Conservation (phyloP, 2,888 invertebrate species). For the Oscheius sp. region DNA sequence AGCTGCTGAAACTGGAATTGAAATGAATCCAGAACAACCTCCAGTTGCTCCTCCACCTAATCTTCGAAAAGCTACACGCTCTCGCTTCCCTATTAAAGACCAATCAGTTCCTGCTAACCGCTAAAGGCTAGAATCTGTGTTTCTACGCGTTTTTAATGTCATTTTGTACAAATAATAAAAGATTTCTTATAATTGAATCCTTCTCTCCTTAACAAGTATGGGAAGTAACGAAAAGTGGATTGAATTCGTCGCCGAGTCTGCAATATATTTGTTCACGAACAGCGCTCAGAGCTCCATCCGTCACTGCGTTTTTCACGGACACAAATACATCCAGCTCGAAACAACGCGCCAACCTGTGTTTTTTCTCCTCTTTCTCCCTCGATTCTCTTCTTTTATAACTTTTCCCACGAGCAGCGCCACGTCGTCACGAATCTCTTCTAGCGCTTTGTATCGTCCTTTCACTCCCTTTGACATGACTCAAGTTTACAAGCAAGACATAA, state of each 20-base stretch:
- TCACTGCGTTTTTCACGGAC: slow-evolving; percentile 25
- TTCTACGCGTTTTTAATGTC: background rate
- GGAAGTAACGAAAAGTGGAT: slow-evolving; percentile 4
- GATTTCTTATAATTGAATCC: background rate
- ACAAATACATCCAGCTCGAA: slow-evolving; percentile 23
- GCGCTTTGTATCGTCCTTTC: background rate
- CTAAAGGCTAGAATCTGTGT: background rate
- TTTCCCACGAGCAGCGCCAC: background rate
- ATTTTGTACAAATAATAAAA: background rate
- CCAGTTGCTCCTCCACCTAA: too few relatives aligned
- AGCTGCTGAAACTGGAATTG: too few relatives aligned
- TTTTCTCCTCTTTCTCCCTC: background rate
- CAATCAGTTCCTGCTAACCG: background rate
- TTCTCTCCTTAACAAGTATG: background rate
- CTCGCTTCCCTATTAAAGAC: background rate
- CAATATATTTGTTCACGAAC: slow-evolving; percentile 29
- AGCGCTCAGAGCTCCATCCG: slow-evolving; percentile 25
- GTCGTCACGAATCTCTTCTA: too few relatives aligned
- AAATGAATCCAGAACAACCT: too few relatives aligned
- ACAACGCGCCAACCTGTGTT: background rate
- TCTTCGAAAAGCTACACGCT: too few relatives aligned
- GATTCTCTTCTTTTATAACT: background rate
- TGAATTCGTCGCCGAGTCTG: slow-evolving; percentile 20
- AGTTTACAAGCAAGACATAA: slow-evolving; percentile 7
- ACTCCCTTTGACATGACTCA: background rate